Conservation (phyloP, 2,888 invertebrate species). For the Tetragonisca angustula region DNA sequence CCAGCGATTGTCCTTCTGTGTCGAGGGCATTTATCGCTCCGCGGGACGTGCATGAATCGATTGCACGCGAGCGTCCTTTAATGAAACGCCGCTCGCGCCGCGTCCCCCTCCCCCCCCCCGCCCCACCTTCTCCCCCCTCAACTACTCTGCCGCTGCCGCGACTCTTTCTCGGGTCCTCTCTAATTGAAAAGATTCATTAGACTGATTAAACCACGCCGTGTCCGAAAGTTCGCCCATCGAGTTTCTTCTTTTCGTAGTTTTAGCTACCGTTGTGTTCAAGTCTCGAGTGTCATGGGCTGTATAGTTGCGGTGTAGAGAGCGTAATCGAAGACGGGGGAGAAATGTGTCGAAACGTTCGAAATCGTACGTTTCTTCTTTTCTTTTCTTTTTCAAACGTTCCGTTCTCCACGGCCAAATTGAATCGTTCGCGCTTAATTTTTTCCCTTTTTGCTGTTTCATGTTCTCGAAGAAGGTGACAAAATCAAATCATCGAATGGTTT, state of each 20-base stretch:
- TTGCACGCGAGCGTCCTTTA: slow-evolving; percentile 58
- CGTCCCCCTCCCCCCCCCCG: neutral
- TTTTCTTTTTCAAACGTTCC: too few species aligned
- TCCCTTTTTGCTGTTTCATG: too few species aligned
- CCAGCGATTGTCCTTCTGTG: slow-evolving; percentile 69
- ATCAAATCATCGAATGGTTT: too few species aligned
- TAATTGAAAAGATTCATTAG: slow-evolving; percentile 42
- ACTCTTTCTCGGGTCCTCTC: neutral
- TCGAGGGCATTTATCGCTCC: slow-evolving; percentile 69
- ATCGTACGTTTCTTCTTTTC: too few species aligned
- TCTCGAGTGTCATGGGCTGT: neutral
- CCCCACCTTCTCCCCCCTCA: too few species aligned
- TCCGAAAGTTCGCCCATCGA: neutral
- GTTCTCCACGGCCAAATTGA: too few species aligned
- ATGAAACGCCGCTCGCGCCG: slow-evolving; percentile 53
- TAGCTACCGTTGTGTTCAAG: neutral
- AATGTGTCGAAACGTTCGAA: too few species aligned
- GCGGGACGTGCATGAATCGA: slow-evolving; percentile 61
- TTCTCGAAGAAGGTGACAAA: too few species aligned
- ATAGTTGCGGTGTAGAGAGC: too few species aligned
- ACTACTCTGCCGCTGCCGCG: too few species aligned
- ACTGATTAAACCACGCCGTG: slow-evolving; percentile 8
- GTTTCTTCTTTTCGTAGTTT: neutral
- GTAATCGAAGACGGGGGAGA: too few species aligned
- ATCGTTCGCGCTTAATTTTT: too few species aligned